Percentiles rank a stretch among this genome's conserved stretches.
These are phyloP conservation scores for Gastracanthus pulcherrimus DNA, from an alignment of 2,888 invertebrate species.

Conservation along the genomic window DNA sequence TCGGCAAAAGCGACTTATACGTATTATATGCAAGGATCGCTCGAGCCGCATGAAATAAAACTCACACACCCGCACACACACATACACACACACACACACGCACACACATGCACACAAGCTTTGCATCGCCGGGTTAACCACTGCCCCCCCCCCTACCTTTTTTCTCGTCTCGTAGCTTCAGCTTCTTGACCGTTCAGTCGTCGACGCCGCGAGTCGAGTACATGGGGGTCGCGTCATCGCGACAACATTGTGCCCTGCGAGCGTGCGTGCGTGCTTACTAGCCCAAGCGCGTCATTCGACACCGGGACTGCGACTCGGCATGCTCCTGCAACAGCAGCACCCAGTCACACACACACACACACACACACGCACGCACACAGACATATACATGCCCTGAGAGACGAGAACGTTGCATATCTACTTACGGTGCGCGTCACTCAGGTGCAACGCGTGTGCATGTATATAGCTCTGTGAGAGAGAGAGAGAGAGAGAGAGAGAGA, in stretches of 20 bases:
- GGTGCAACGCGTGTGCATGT: conserved; percentile 45
- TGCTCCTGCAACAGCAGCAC: too few relatives aligned
- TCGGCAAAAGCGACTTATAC: too few relatives aligned
- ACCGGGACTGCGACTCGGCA: conserved; percentile 12
- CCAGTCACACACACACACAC: not conserved
- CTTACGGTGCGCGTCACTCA: conserved; percentile 47
- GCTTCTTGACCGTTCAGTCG: conserved; percentile 7
- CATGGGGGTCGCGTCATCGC: not conserved
- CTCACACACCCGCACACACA: too few relatives aligned
- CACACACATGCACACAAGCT: not conserved
- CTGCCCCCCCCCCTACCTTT: not conserved
- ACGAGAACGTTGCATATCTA: conserved; percentile 38
- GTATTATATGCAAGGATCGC: too few relatives aligned
- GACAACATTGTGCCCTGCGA: not conserved
- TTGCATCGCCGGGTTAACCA: not conserved
- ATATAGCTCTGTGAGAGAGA: too few relatives aligned
- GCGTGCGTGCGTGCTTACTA: not conserved
- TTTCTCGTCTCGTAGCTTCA: not conserved
- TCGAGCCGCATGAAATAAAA: too few relatives aligned
- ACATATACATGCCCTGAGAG: not conserved
- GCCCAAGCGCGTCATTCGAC: conserved; percentile 39
- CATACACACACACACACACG: not conserved
- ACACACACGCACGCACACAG: not conserved
- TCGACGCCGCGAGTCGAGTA: not conserved
- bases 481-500: too few relatives aligned